phyloP scores from a whole-genome alignment of 2,113 vertebrate species.

The Todiramphus chloris region DNA sequence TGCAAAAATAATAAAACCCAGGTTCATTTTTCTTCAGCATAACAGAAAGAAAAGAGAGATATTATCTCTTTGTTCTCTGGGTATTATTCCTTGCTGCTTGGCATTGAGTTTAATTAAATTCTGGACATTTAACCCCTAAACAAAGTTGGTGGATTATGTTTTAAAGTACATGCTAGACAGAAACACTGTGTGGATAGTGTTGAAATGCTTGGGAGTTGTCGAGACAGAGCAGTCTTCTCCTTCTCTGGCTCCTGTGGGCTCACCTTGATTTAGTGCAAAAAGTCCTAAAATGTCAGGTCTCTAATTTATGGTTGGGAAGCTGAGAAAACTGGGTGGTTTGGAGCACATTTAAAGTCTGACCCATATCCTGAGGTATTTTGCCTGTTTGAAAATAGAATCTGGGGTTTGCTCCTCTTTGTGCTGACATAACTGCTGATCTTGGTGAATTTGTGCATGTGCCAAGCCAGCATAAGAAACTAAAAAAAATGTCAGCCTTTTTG shows the following conservation, averaged over 20 bases:
- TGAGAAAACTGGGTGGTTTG: neutral
- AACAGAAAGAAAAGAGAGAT: neutral
- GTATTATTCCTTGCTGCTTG: conserved; percentile 6
- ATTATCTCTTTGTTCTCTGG: neutral
- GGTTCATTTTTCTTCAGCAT: neutral
- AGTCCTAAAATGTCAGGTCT: neutral
- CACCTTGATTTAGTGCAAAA: neutral
- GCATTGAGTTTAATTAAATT: conserved; percentile 35
- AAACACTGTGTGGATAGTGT: neutral
- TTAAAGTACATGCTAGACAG: neutral
- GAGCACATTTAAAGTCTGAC: neutral
- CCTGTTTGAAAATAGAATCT: neutral
- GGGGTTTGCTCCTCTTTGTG: neutral
- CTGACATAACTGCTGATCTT: neutral
- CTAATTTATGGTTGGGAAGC: neutral
- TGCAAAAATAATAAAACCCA: neutral
- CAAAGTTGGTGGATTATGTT: neutral
- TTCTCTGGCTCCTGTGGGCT: neutral
- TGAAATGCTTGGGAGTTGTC: neutral
- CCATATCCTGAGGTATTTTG: neutral
- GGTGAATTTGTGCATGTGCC: neutral
- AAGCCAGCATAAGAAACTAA: neutral
- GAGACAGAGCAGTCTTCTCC: neutral
- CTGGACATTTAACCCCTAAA: neutral
- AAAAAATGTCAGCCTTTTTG: neutral